Percentiles rank a stretch among this genome's conserved stretches.
phyloP scores from a whole-genome alignment of 2,113 vertebrate genomes.

The Gymnarchus niloticus region DNA sequence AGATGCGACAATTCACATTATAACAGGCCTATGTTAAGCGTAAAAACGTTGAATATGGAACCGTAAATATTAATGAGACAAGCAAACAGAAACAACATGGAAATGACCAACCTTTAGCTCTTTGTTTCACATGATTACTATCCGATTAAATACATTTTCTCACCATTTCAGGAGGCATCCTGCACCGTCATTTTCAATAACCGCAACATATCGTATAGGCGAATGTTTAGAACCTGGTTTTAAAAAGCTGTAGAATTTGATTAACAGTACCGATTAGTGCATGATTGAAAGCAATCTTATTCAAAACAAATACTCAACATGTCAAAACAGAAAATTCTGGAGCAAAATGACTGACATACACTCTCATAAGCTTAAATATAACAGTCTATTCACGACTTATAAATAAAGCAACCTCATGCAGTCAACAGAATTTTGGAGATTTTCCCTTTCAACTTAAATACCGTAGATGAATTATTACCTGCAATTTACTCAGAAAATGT shows the following conservation, averaged over 20 bases:
- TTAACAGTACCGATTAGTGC: background rate
- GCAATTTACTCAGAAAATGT: background rate
- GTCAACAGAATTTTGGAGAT: background rate
- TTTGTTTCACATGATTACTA: background rate
- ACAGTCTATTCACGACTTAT: background rate
- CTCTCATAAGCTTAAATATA: background rate
- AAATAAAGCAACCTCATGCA: background rate
- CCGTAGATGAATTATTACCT: background rate
- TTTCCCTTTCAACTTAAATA: background rate
- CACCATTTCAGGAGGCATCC: background rate
- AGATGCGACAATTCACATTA: background rate
- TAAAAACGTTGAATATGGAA: background rate
- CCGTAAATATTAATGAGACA: background rate
- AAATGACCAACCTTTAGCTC: background rate
- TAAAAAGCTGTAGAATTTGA: background rate
- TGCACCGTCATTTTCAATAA: background rate
- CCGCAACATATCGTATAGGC: background rate
- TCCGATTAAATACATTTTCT: background rate
- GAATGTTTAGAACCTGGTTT: background rate
- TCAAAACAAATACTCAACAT: background rate
- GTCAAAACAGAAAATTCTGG: background rate
- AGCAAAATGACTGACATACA: background rate
- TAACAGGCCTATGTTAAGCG: background rate
- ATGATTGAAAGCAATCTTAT: background rate
- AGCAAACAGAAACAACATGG: background rate